Conservation (phyloP, 37 sponge, comb jelly and placozoan genomes). For the Crambe crambe region DNA sequence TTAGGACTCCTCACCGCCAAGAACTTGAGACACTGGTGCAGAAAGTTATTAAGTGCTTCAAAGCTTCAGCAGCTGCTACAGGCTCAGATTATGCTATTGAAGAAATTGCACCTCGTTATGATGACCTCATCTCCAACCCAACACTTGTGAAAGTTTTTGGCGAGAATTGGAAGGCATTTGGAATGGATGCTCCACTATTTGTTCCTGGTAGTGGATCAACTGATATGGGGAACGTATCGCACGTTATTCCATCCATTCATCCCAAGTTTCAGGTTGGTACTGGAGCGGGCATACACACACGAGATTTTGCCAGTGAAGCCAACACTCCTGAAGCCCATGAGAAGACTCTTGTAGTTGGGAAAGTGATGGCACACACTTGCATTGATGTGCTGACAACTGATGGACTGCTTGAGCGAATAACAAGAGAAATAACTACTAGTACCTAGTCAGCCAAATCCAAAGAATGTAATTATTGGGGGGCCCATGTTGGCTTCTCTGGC, state of each 20-base stretch:
- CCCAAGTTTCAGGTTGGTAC: conserved; percentile 68
- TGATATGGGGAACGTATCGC: conserved; percentile 93
- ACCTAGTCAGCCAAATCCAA: neutral
- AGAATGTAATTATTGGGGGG: neutral
- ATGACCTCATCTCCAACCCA: conserved; percentile 57
- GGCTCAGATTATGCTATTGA: conserved; percentile 69
- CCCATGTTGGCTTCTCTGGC: no score
- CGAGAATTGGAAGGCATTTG: conserved; percentile 39
- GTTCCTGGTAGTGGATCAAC: conserved; percentile 65
- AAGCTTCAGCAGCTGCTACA: conserved; percentile 76
- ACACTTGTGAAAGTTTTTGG: conserved; percentile 43
- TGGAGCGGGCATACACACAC: conserved; percentile 60
- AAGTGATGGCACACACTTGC: conserved; percentile 79
- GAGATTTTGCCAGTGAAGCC: conserved; percentile 54
- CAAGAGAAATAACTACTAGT: no score
- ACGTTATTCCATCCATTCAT: conserved; percentile 82
- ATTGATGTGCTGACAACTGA: conserved; percentile 67
- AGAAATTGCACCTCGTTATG: conserved; percentile 8
- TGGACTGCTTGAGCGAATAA: conserved; percentile 49
- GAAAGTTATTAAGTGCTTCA: conserved; percentile 55
- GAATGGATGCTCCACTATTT: neutral
- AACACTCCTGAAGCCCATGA: conserved; percentile 68
- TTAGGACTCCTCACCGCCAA: conserved; percentile 59
- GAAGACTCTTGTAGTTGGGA: conserved; percentile 64
- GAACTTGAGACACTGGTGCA: conserved; percentile 55